Evolutionary conservation across 2,797 vertebrate species (phyloP).

Genomic region (Chromis chromis): DNA sequence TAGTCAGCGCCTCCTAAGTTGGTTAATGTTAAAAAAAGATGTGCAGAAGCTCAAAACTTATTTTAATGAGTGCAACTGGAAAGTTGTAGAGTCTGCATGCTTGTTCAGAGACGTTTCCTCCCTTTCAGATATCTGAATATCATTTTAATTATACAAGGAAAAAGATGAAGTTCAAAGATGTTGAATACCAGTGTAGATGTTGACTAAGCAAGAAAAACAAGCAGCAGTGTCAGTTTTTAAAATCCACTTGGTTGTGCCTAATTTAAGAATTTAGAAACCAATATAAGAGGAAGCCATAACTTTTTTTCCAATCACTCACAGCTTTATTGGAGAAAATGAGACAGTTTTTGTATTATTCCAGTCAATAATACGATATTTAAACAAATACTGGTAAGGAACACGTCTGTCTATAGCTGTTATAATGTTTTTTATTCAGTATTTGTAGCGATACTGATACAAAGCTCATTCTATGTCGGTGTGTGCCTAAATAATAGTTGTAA

Average conservation of each 20-base stretch:
- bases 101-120: neutral
- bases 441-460: neutral
- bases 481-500: constrained; percentile 9
- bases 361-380: too few species aligned
- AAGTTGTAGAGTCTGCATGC: neutral
- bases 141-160: neutral
- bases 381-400: too few species aligned
- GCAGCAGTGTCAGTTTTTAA: neutral
- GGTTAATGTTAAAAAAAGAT: too few species aligned
- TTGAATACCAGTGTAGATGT: neutral
- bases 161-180: neutral
- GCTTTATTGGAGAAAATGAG: neutral
- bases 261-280: neutral
- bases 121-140: neutral
- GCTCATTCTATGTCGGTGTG: neutral
- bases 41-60: too few species aligned
- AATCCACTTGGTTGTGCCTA: neutral
- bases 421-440: neutral
- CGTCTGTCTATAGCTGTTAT: too few species aligned
- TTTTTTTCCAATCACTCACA: neutral
- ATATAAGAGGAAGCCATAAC: too few species aligned
- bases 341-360: neutral
- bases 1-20: too few species aligned
- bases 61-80: neutral
- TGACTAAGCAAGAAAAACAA: neutral